Evolutionary conservation across 2,113 vertebrate genomes (phyloP).

Genomic region (Desmodus rotundus): DNA sequence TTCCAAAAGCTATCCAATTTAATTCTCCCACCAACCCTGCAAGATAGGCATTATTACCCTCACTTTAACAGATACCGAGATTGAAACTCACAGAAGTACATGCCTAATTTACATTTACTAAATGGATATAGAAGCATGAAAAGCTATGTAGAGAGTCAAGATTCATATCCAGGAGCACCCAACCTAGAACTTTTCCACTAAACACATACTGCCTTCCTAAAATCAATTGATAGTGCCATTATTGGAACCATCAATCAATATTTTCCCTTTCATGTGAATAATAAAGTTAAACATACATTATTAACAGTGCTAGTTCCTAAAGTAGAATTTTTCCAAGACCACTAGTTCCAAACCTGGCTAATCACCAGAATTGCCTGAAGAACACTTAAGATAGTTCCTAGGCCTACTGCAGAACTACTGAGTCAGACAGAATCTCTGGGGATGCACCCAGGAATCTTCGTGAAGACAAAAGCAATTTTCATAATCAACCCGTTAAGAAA

Average conservation of each 20-base stretch:
- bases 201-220: neutral
- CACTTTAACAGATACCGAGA: neutral
- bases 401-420: neutral
- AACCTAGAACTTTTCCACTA: neutral
- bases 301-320: neutral
- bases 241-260: neutral
- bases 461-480: neutral
- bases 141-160: neutral
- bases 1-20: neutral
- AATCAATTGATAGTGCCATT: neutral
- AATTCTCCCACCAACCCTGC: neutral
- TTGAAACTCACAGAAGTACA: neutral
- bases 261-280: neutral
- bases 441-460: neutral
- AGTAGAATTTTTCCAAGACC: neutral
- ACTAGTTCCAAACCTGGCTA: neutral
- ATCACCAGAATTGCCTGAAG: neutral
- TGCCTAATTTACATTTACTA: neutral
- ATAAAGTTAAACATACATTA: neutral
- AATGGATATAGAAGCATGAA: neutral
- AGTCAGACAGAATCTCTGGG: neutral
- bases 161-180: neutral
- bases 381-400: neutral
- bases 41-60: neutral
- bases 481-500: neutral